These are phyloP conservation scores for Hyposoter dolosus DNA, from an alignment of 2,888 invertebrate species.

Conservation along the genomic window DNA sequence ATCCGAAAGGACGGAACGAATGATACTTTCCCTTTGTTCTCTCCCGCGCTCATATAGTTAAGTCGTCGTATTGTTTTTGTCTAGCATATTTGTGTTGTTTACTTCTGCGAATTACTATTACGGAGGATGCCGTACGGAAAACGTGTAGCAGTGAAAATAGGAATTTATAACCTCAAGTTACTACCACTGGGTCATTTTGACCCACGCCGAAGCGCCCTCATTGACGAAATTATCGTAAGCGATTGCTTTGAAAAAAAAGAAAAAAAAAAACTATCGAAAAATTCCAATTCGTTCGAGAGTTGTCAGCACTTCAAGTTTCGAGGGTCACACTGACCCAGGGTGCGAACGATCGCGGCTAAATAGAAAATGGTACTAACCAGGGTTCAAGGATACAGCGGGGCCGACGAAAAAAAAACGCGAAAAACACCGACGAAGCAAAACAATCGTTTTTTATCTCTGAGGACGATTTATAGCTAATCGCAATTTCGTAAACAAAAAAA, in stretches of 20 bases:
- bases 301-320: not conserved
- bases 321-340: not conserved
- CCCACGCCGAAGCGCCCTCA: not conserved
- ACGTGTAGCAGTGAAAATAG: not conserved
- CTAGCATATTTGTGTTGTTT: constrained; percentile 14
- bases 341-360: not conserved
- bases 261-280: not conserved
- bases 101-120: constrained; percentile 44
- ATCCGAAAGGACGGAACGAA: constrained; percentile 9
- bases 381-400: not conserved
- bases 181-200: not conserved
- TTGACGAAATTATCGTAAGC: not conserved
- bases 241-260: not conserved
- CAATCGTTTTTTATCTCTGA: constrained; percentile 5
- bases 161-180: not conserved
- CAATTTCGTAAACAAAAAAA: constrained; percentile 14
- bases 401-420: not conserved
- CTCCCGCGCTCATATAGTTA: constrained; percentile 30
- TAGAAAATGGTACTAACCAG: not conserved
- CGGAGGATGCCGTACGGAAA: constrained; percentile 28
- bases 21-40: constrained; percentile 12
- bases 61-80: constrained; percentile 45
- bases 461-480: constrained; percentile 27
- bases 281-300: not conserved
- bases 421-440: not conserved